Evolutionary conservation across 2,888 invertebrate genomes (phyloP).

Genomic region (Agonopterix subpropinquella): DNA sequence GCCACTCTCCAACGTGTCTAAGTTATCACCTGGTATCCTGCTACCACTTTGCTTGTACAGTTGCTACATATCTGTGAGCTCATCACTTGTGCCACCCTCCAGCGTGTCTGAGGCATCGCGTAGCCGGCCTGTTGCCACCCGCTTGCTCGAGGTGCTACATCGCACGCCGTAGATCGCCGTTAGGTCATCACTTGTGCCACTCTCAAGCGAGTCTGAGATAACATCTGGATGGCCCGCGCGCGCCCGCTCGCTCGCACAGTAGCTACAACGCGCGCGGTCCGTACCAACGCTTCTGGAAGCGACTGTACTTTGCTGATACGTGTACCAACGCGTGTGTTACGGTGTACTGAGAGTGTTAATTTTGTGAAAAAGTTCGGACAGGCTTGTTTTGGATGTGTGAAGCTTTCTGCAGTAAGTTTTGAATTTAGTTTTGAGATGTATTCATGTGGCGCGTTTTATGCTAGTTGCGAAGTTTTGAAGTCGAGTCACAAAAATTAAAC

Average conservation of each 20-base stretch:
- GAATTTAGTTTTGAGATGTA: background rate
- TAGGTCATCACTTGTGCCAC: background rate
- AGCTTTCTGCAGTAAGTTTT: background rate
- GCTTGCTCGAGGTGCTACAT: too few relatives aligned
- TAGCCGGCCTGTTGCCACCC: too few relatives aligned
- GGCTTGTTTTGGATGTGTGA: background rate
- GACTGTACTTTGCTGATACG: background rate
- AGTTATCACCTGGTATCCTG: too few relatives aligned
- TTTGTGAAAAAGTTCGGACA: background rate
- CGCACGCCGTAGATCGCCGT: background rate
- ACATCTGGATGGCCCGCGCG: slow-evolving; percentile 59
- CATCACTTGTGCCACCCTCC: too few relatives aligned
- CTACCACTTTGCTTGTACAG: too few relatives aligned
- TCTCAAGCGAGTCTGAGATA: slow-evolving; percentile 33
- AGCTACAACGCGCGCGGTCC: slow-evolving; percentile 42
- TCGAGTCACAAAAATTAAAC: too few relatives aligned
- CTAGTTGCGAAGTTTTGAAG: too few relatives aligned
- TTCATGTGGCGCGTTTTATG: background rate
- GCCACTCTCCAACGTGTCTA: too few relatives aligned
- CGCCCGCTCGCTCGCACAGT: slow-evolving; percentile 40
- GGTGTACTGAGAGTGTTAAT: background rate
- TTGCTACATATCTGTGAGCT: too few relatives aligned
- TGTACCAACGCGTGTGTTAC: background rate
- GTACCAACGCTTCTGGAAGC: slow-evolving; percentile 15
- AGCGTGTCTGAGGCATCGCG: too few relatives aligned